Base-by-base conservation (phyloP, 2,113 vertebrate species). In the Boulengeromyrus knoepffleri region DNA sequence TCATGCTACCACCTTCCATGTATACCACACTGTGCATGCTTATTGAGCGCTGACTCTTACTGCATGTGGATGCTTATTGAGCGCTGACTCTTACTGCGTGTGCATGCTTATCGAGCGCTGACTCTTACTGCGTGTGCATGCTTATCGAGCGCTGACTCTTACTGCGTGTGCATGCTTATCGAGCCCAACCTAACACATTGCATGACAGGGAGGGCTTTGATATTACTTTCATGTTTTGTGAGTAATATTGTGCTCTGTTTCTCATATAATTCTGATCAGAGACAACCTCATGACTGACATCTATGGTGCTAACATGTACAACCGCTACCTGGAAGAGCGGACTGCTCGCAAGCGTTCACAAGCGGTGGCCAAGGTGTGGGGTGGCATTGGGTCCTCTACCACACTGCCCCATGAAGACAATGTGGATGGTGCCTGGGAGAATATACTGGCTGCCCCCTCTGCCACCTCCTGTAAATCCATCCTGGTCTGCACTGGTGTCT, bases 261-360 rank as follows among this genome's bases (percentile, higher is more conserved):
- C 15, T 36, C 49, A 21, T 49, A 10, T 39, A 0, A 1, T 31
- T 77, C 50, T 92, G 89, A n/a, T 0, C 92, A 98, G 97, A 13
- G 97, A 98, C 93, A 98, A 98, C 15, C 89, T 97, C 53, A 97
- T 97, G 97, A 98, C 97, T 0, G 97, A 98, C 7, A 95, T 98
- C 70, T 98, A 97, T 2, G 97, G 97, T n/a, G 97, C 97, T 6
- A 98, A 98, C 93, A 95, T 97, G 36, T 98, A 97, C 94, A 97
- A 97, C 92, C 96, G 96, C 85, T 97, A 96, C 94, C 96, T 98
- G 83, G 85, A 95, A 87, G 94, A 97, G 88, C 94, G 93, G 17
- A 85, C 91, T 70, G 87, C 91, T 85, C 39, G 91, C 0, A 89
- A 92, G 0, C 83, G 90, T 1, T 90, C 95, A 53, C 91, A 92